These are phyloP conservation scores for Lepeophtheirus nordmannii DNA, from an alignment of 2,888 invertebrate species.

Conservation along the genomic window DNA sequence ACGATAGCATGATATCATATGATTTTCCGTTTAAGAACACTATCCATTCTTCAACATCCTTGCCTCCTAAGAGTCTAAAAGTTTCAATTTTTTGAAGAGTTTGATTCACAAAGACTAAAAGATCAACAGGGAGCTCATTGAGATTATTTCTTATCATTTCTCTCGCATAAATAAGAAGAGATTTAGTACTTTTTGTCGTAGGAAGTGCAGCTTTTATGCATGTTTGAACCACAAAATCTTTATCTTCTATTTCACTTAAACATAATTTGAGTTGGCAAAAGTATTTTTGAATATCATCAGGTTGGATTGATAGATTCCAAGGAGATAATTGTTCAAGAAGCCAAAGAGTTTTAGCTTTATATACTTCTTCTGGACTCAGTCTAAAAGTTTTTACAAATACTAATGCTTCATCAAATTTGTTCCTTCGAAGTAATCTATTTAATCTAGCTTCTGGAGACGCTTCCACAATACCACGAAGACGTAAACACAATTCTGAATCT, in stretches of 20 bases:
- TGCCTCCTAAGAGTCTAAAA: background rate
- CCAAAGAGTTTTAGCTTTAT: constrained; percentile 14
- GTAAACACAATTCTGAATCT: background rate
- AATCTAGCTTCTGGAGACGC: constrained; percentile 12
- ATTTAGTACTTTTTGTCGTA: background rate
- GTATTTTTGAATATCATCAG: background rate
- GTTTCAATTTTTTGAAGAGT: constrained; percentile 10
- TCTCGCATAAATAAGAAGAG: background rate
- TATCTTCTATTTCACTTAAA: background rate
- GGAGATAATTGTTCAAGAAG: constrained; percentile 17
- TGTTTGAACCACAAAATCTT: constrained; percentile 16
- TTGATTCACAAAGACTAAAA: background rate
- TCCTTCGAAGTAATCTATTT: constrained; percentile 4
- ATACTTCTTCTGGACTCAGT: background rate
- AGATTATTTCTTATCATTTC: constrained; percentile 5
- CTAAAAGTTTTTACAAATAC: constrained; percentile 13
- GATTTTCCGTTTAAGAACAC: background rate
- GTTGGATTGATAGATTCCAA: background rate
- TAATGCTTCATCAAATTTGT: constrained; percentile 15
- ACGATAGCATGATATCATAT: background rate
- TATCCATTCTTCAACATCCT: constrained; percentile 7
- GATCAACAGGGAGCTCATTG: background rate
- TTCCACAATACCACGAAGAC: constrained; percentile 16
- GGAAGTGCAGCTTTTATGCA: constrained; percentile 17
- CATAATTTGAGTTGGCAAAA: background rate